phyloP scores from a whole-genome alignment of 2,113 vertebrate genomes.

The Cephalopholis sonnerati region DNA sequence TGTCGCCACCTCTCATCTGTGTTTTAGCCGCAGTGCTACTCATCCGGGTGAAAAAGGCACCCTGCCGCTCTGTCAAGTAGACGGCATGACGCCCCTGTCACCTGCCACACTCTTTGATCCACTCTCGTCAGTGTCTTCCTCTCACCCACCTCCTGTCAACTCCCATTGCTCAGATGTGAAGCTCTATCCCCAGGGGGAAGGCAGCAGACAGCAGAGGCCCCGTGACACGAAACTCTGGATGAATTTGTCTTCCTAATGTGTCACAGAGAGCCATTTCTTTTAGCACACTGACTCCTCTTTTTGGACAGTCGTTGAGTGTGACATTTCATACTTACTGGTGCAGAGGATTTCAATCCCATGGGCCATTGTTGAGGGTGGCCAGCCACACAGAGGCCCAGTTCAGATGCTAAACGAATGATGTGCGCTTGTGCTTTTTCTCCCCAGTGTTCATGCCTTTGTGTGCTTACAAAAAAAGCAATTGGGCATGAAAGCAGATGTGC shows the following conservation, averaged over 20 bases:
- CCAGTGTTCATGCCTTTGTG: neutral
- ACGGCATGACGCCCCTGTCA: conserved; percentile 60
- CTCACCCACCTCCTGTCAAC: conserved; percentile 66
- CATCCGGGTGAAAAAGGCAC: conserved; percentile 44
- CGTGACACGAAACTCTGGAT: conserved; percentile 50
- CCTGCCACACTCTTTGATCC: conserved; percentile 72
- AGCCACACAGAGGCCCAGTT: conserved; percentile 1
- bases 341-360: conserved; percentile 31
- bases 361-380: conserved; percentile 22
- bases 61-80: conserved; percentile 45
- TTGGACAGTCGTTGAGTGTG: conserved; percentile 37
- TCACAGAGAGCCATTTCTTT: conserved; percentile 50
- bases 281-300: conserved; percentile 2
- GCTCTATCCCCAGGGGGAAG: conserved; percentile 31
- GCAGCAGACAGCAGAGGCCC: conserved; percentile 49
- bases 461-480: neutral
- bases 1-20: conserved; percentile 15
- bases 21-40: conserved; percentile 39
- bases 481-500: neutral
- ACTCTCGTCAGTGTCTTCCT: conserved; percentile 46
- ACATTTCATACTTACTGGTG: conserved; percentile 39
- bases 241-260: conserved; percentile 57
- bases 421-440: neutral
- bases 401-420: conserved; percentile 32
- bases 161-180: conserved; percentile 62